phyloP scores from a whole-genome alignment of 2,888 invertebrate genomes.

The Cyaniris semiargus region DNA sequence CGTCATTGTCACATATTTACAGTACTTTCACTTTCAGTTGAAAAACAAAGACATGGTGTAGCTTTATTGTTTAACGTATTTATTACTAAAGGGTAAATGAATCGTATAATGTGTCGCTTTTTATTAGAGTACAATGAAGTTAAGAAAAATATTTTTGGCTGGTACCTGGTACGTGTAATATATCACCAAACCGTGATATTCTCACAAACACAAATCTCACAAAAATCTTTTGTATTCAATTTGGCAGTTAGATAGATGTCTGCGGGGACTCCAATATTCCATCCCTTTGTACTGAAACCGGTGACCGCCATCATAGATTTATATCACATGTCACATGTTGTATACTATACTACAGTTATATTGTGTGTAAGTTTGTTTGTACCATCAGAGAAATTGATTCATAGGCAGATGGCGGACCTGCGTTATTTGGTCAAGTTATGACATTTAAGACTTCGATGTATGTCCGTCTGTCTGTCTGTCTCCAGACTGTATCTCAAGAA shows the following conservation, averaged over 20 bases:
- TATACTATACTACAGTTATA: neutral
- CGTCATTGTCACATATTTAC: neutral
- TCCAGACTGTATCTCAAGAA: too few relatives aligned
- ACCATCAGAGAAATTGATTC: too few relatives aligned
- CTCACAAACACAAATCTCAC: neutral
- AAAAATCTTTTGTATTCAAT: conserved; percentile 10
- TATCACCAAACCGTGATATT: neutral
- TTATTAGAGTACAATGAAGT: neutral
- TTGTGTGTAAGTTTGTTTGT: too few relatives aligned
- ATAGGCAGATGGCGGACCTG: neutral
- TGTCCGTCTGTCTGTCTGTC: too few relatives aligned
- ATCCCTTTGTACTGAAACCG: neutral
- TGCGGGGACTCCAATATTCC: neutral
- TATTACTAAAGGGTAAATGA: too few relatives aligned
- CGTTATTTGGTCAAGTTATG: neutral
- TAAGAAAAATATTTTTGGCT: neutral
- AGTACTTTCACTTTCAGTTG: too few relatives aligned
- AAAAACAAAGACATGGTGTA: too few relatives aligned
- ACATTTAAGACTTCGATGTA: too few relatives aligned
- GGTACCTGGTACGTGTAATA: neutral
- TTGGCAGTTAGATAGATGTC: neutral
- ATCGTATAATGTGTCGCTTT: too few relatives aligned
- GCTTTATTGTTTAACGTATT: too few relatives aligned
- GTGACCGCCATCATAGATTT: neutral
- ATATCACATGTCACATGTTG: neutral